Conservation (phyloP, 2,797 vertebrate species). For the Thunnus albacares region DNA sequence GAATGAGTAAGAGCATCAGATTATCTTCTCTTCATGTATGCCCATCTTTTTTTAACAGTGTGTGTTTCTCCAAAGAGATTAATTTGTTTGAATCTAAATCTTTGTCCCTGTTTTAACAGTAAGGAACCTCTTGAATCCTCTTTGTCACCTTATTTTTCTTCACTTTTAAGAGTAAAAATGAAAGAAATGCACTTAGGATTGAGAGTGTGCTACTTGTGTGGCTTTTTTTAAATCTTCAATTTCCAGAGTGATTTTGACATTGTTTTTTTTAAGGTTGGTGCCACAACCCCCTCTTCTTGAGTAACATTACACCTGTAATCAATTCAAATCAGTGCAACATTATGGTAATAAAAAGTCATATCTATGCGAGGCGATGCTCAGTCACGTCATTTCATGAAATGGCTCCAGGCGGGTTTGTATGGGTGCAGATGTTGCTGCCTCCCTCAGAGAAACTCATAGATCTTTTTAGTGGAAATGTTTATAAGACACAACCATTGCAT, state of each 20-base stretch:
- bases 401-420: slow-evolving; percentile 36
- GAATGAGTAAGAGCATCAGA: neutral
- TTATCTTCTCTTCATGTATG: too few species aligned
- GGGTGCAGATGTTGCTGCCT: slow-evolving; percentile 21
- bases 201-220: neutral
- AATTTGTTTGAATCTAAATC: neutral
- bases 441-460: slow-evolving; percentile 25
- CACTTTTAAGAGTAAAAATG: neutral
- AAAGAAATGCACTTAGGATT: too few species aligned
- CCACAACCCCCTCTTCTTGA: neutral
- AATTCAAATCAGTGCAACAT: slow-evolving; percentile 1
- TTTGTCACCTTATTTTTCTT: neutral
- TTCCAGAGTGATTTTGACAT: neutral
- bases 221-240: neutral
- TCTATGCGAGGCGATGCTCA: slow-evolving; percentile 1
- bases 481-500: neutral
- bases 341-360: slow-evolving; percentile 11
- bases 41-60: too few species aligned
- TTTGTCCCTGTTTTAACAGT: neutral
- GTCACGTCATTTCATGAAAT: slow-evolving; percentile 50
- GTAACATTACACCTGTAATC: neutral
- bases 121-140: neutral
- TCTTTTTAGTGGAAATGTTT: slow-evolving; percentile 47
- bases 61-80: neutral
- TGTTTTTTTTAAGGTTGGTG: neutral